Percentiles rank a stretch among this genome's conserved stretches.
Evolutionary conservation across 2,888 invertebrate species (phyloP).

Genomic region (Brenthis ino): DNA sequence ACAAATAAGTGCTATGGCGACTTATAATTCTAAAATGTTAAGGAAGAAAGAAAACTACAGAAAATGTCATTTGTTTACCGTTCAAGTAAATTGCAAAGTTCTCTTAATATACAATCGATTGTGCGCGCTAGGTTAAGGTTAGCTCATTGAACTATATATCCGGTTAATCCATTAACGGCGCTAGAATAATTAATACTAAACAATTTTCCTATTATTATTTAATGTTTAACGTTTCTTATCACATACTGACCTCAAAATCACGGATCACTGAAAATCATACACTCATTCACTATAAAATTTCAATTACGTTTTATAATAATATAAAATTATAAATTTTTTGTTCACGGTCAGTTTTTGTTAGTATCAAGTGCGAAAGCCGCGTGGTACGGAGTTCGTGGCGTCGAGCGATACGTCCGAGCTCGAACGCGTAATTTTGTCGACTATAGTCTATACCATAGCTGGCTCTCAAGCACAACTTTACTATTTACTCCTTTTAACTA

Average conservation of each 20-base stretch:
- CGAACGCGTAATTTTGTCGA: conserved; percentile 63
- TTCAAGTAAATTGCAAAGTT: conserved; percentile 17
- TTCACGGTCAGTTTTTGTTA: conserved; percentile 38
- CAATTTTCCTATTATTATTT: conserved; percentile 3
- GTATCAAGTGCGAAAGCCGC: conserved; percentile 49
- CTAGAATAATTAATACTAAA: conserved; percentile 15
- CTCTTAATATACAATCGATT: conserved; percentile 39
- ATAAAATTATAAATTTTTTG: conserved; percentile 33
- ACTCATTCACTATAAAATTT: conserved; percentile 55
- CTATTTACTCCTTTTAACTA: conserved; percentile 49
- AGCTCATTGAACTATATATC: conserved; percentile 47
- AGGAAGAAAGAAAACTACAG: too few relatives aligned
- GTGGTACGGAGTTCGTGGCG: conserved; percentile 52
- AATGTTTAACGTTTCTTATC: conserved; percentile 40
- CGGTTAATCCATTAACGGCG: conserved; percentile 32
- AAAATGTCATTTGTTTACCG: too few relatives aligned
- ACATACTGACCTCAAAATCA: conserved; percentile 62
- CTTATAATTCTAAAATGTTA: too few relatives aligned
- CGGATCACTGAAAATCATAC: conserved; percentile 53
- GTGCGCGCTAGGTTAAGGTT: conserved; percentile 46
- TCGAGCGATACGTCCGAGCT: conserved; percentile 59
- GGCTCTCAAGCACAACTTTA: conserved; percentile 48
- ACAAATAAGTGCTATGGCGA: too few relatives aligned
- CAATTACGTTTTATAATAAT: conserved; percentile 1
- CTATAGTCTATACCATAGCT: conserved; percentile 51